Percentiles rank a stretch among this genome's conserved stretches.
Evolutionary conservation across 2,888 invertebrate species (phyloP).

Genomic region (Orthosia incerta): DNA sequence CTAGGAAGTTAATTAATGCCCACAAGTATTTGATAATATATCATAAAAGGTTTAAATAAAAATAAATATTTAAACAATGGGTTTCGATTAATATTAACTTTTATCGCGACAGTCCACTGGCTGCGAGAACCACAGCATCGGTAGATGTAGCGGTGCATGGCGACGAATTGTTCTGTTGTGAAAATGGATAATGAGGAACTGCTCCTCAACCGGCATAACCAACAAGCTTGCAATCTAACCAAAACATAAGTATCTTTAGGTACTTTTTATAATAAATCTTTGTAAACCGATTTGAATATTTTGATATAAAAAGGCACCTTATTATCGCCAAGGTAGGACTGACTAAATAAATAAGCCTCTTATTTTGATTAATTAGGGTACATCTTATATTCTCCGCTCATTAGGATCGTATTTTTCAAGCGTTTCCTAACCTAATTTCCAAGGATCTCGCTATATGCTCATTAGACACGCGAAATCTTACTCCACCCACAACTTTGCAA

Average conservation of each 20-base stretch:
- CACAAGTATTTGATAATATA: not conserved
- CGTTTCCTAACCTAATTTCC: slow-evolving; percentile 3
- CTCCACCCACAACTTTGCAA: not conserved
- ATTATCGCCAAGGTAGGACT: not conserved
- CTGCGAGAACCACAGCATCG: no score
- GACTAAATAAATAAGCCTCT: slow-evolving; percentile 1
- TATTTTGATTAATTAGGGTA: slow-evolving; percentile 27
- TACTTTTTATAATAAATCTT: no score
- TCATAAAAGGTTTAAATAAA: no score
- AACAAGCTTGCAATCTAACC: no score
- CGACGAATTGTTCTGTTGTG: no score
- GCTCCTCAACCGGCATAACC: no score
- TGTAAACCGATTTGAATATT: no score
- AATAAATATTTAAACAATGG: not conserved
- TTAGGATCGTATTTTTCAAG: slow-evolving; percentile 10
- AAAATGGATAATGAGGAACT: no score
- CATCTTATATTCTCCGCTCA: not conserved
- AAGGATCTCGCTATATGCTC: slow-evolving; percentile 9
- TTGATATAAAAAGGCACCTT: not conserved
- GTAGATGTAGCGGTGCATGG: no score
- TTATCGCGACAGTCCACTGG: no score
- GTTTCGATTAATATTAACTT: no score
- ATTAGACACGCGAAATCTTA: slow-evolving; percentile 21
- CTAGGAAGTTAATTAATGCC: slow-evolving; percentile 32
- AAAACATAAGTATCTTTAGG: no score